Evolutionary conservation across 2,797 vertebrate genomes (phyloP).

Genomic region (Sarcoramphus papa): DNA sequence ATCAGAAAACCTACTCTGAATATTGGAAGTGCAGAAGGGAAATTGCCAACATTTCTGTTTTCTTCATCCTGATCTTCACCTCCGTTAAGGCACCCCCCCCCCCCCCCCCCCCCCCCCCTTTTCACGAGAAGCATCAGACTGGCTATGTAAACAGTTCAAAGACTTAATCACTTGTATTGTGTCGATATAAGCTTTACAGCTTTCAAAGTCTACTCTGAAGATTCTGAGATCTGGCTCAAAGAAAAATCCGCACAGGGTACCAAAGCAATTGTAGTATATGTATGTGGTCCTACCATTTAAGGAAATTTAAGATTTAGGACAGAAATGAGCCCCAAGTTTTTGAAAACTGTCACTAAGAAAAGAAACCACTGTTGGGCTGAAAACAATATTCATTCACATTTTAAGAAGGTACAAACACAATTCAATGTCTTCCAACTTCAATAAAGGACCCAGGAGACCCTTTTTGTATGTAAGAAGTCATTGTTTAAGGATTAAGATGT

Average conservation of each 20-base stretch:
- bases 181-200: background rate
- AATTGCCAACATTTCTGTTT: background rate
- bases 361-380: background rate
- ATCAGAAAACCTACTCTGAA: background rate
- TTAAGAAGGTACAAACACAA: background rate
- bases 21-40: background rate
- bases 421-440: background rate
- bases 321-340: background rate
- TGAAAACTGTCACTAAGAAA: background rate
- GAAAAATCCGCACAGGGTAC: background rate
- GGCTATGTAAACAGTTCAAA: background rate
- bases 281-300: background rate
- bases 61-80: background rate
- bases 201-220: background rate
- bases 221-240: background rate
- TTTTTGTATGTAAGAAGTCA: background rate
- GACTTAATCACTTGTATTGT: background rate
- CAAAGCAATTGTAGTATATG: background rate
- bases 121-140: background rate
- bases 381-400: background rate
- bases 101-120: background rate
- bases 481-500: background rate
- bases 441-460: background rate
- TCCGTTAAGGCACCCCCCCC: background rate
- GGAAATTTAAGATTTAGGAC: background rate